Evolutionary conservation across 2,888 invertebrate genomes (phyloP).

Genomic region (Drosophila kuntzei): DNA sequence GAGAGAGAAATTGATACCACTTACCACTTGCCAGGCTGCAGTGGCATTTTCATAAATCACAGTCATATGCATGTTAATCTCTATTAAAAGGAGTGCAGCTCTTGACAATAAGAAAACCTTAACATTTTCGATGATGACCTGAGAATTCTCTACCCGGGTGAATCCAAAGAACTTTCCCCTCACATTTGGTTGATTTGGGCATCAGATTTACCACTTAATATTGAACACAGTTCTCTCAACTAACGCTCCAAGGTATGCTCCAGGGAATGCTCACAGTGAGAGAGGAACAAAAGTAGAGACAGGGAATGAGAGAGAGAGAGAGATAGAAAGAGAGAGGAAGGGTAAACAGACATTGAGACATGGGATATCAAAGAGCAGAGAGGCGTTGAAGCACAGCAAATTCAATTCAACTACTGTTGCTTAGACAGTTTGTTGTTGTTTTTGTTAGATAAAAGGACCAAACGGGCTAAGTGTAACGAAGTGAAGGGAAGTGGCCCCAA

Average conservation of each 20-base stretch:
- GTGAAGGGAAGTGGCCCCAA: conserved; percentile 42
- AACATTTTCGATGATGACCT: conserved; percentile 9
- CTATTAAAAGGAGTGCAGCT: conserved; percentile 27
- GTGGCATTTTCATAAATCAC: conserved; percentile 71
- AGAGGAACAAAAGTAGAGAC: background rate
- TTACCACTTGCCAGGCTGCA: conserved; percentile 34
- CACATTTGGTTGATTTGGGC: conserved; percentile 29
- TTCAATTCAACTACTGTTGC: conserved; percentile 80
- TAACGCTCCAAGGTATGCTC: conserved; percentile 48
- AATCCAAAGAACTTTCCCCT: conserved; percentile 5
- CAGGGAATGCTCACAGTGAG: conserved; percentile 41
- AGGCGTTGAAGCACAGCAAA: conserved; percentile 79
- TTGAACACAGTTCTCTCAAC: conserved; percentile 36
- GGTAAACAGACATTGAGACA: conserved; percentile 5
- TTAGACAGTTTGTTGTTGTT: conserved; percentile 42
- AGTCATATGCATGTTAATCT: conserved; percentile 55
- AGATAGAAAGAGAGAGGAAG: background rate
- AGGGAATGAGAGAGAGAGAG: background rate
- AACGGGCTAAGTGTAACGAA: conserved; percentile 24
- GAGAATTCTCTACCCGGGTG: conserved; percentile 30
- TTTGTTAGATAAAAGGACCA: conserved; percentile 67
- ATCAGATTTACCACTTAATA: conserved; percentile 32
- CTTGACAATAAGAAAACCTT: conserved; percentile 13
- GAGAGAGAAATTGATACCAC: background rate
- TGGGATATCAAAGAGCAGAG: conserved; percentile 71